phyloP scores from a whole-genome alignment of 2,797 vertebrate genomes.

The Pterois miles region DNA sequence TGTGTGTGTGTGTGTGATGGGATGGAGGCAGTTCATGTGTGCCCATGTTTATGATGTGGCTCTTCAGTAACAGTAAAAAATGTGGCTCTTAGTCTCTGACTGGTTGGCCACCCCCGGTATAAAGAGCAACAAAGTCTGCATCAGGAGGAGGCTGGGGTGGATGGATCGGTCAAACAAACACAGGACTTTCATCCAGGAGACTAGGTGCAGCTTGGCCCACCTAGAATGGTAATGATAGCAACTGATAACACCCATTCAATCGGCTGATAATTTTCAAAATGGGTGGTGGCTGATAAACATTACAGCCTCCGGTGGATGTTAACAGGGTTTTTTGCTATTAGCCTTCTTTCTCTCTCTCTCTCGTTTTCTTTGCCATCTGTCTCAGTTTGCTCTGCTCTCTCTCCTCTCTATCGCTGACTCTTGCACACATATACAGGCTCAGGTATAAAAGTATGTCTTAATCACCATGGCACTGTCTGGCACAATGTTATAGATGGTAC shows the following conservation, averaged over 20 bases:
- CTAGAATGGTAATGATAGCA: neutral
- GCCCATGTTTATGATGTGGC: too few relatives aligned
- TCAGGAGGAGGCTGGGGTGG: too few relatives aligned
- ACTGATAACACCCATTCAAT: neutral
- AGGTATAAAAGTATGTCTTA: neutral
- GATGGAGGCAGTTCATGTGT: too few relatives aligned
- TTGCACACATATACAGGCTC: neutral
- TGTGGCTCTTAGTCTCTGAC: too few relatives aligned
- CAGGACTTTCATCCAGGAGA: too few relatives aligned
- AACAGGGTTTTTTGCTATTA: neutral
- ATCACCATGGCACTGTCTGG: neutral
- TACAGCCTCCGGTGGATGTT: neutral
- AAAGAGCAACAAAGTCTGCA: neutral
- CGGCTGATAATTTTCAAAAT: accelerated
- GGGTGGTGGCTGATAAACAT: neutral
- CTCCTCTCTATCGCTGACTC: neutral
- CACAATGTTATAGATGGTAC: neutral
- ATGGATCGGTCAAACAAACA: too few relatives aligned
- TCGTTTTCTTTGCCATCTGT: neutral
- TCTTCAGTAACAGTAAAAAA: too few relatives aligned
- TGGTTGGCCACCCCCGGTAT: too few relatives aligned
- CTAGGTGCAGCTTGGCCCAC: too few relatives aligned
- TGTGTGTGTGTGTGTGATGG: too few relatives aligned
- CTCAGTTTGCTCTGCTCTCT: neutral
- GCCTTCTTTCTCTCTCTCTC: neutral